Evolutionary conservation across 1,140 invertebrate genomes (phyloP).

Genomic region (Dinoponera quadriceps): DNA sequence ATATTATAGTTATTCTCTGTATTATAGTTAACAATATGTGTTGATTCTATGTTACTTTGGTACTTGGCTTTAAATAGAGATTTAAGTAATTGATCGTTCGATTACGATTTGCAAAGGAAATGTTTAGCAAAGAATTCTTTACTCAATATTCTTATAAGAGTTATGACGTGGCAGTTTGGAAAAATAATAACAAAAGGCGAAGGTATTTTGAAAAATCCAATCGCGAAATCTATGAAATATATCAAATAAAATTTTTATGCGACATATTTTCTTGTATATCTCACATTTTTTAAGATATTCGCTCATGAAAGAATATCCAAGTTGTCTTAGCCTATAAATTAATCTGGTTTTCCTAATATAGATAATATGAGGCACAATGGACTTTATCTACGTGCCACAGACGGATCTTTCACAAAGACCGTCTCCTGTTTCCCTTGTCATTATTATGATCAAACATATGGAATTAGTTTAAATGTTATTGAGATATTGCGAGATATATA

Average conservation of each 20-base stretch:
- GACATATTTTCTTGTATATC: no score
- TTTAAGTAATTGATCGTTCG: constrained; percentile 47
- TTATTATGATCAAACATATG: no score
- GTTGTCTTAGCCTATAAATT: no score
- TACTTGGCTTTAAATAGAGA: constrained; percentile 72
- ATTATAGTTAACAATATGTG: constrained; percentile 19
- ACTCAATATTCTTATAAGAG: background rate
- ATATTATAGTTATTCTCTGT: constrained; percentile 4
- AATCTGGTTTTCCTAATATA: no score
- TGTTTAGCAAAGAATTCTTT: background rate
- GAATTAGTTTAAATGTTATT: no score
- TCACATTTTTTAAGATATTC: no score
- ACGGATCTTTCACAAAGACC: no score
- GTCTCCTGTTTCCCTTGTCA: no score
- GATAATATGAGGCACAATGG: no score
- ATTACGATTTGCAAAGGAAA: constrained; percentile 30
- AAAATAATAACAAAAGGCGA: background rate
- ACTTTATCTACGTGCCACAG: no score
- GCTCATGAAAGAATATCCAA: no score
- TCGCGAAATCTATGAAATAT: background rate
- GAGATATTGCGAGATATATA: no score
- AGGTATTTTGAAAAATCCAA: constrained; percentile 12
- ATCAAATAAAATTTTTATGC: background rate
- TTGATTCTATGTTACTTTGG: constrained; percentile 63
- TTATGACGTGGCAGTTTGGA: background rate